These are phyloP conservation scores for Ophiodon elongatus DNA, from an alignment of 2,113 vertebrate genomes.

Conservation along the genomic window DNA sequence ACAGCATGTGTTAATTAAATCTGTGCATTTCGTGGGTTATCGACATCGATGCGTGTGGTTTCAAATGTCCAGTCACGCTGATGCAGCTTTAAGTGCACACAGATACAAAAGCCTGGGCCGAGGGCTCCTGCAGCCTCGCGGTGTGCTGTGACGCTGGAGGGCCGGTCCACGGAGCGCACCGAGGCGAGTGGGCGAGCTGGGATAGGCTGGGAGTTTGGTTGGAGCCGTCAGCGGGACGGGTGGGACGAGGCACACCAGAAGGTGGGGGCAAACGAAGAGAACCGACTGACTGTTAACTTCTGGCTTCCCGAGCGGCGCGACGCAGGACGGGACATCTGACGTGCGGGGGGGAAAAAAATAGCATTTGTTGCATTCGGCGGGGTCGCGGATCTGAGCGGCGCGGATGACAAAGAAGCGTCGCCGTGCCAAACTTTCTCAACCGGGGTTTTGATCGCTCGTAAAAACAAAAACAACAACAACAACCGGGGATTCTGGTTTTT, in stretches of 20 bases:
- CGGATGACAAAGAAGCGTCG: conserved; percentile 68
- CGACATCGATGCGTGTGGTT: background rate
- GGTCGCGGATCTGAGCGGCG: conserved; percentile 24
- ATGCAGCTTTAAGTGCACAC: conserved; percentile 20
- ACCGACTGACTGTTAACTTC: conserved; percentile 37
- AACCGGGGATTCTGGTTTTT: conserved; percentile 22
- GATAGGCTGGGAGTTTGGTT: conserved; percentile 85
- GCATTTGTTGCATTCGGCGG: conserved; percentile 29
- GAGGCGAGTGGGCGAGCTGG: conserved; percentile 81
- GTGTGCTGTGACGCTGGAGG: background rate
- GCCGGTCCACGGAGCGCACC: background rate
- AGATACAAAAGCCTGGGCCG: too few species aligned
- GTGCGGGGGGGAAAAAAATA: conserved; percentile 27
- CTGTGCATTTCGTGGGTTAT: background rate
- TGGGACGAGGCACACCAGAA: conserved; percentile 28
- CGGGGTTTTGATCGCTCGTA: conserved; percentile 59
- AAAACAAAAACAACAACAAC: too few species aligned
- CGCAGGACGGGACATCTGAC: conserved; percentile 58
- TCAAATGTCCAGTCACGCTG: background rate
- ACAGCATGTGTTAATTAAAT: too few species aligned
- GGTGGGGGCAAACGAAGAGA: conserved; percentile 7
- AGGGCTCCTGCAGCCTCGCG: background rate
- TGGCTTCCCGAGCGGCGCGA: conserved; percentile 33
- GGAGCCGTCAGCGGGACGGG: conserved; percentile 65
- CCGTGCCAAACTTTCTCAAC: conserved; percentile 62